phyloP scores from a whole-genome alignment of 2,888 invertebrate genomes.

The Rhamphomyia laevipes region DNA sequence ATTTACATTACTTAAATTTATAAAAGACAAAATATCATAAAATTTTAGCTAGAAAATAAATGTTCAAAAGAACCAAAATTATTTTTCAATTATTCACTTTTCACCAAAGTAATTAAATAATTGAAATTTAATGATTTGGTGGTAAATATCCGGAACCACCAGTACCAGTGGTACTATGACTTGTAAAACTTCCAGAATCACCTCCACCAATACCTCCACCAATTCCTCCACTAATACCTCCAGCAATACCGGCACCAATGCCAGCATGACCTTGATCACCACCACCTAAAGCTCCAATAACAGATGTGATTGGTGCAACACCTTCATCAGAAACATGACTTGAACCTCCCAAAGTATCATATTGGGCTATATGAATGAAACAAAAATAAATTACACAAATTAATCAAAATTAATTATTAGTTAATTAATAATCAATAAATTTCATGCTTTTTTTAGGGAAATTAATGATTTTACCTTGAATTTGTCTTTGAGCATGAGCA shows the following conservation, averaged over 20 bases:
- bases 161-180: not conserved
- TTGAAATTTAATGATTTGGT: conserved; percentile 15
- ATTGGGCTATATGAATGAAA: conserved; percentile 27
- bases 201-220: not conserved
- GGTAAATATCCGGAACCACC: conserved; percentile 22
- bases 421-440: not conserved
- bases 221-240: not conserved
- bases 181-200: no score
- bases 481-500: conserved; percentile 33
- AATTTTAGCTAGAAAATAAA: no score
- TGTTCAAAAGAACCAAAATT: no score
- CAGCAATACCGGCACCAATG: not conserved
- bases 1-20: no score
- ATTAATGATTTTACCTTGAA: conserved; percentile 21
- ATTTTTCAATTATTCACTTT: no score
- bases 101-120: no score
- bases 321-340: conserved; percentile 35
- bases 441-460: no score
- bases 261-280: not conserved
- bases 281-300: conserved; percentile 29
- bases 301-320: conserved; percentile 32
- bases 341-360: conserved; percentile 33
- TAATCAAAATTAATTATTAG: no score
- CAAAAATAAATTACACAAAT: no score
- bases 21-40: no score